phyloP scores from a whole-genome alignment of 2,888 invertebrate species.

The Chirona hameri region DNA sequence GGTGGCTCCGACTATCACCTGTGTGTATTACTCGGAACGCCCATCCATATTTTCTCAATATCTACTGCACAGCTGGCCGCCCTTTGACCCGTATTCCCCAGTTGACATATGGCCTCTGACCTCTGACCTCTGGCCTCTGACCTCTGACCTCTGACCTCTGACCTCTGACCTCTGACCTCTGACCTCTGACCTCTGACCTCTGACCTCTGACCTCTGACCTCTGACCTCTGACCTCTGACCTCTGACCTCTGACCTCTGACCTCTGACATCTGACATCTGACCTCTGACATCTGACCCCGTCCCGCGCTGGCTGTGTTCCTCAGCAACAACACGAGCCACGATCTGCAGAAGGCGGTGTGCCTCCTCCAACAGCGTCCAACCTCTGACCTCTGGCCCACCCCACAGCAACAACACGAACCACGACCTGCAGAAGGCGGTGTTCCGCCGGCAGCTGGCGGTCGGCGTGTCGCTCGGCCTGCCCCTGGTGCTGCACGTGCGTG shows the following conservation, averaged over 20 bases:
- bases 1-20: no score
- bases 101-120: no score
- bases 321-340: slow-evolving; percentile 44
- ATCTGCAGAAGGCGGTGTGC: slow-evolving; percentile 48
- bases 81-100: no score
- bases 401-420: slow-evolving; percentile 44
- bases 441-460: slow-evolving; percentile 47
- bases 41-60: no score
- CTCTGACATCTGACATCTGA: not conserved
- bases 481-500: slow-evolving; percentile 51
- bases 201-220: no score
- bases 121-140: no score
- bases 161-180: no score
- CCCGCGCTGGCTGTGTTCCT: slow-evolving; percentile 36
- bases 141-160: no score
- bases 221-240: not conserved
- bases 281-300: not conserved
- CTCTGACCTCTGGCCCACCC: not conserved
- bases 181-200: no score
- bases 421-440: slow-evolving; percentile 47
- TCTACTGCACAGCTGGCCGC: no score
- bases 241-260: not conserved
- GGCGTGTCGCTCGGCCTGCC: slow-evolving; percentile 47
- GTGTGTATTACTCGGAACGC: no score
- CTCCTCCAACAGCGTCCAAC: slow-evolving; percentile 42